A percentile compares a stretch with the other conserved stretches of the same genome.
Conservation (phyloP, 2,113 vertebrate species). For the Myiozetetes cayanensis region DNA sequence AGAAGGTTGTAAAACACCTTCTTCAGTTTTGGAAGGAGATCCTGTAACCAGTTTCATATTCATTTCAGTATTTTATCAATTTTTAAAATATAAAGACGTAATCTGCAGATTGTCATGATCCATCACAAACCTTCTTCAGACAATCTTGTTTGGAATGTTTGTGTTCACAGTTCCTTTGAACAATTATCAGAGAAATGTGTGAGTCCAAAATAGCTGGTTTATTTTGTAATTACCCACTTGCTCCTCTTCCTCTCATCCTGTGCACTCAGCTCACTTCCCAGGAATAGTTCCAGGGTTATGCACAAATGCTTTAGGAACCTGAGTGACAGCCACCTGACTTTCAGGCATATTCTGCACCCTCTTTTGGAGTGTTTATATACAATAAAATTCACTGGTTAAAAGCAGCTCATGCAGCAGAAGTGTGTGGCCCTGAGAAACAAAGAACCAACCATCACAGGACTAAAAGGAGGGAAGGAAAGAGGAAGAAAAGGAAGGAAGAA, state of each 20-base stretch:
- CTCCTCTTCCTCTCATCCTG: background rate
- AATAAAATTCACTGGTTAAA: background rate
- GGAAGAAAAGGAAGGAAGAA: no score
- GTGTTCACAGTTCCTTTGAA: background rate
- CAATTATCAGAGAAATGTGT: background rate
- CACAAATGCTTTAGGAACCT: background rate
- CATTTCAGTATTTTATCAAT: background rate
- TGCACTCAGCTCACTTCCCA: background rate
- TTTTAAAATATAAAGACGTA: fast-evolving
- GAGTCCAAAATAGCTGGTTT: background rate
- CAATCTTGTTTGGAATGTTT: background rate
- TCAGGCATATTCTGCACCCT: background rate
- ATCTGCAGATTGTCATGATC: background rate
- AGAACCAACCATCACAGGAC: background rate
- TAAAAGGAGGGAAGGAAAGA: background rate
- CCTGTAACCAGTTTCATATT: background rate
- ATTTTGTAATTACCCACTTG: background rate
- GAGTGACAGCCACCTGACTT: background rate
- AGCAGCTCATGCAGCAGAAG: background rate
- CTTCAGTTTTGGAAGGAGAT: background rate
- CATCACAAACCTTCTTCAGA: background rate
- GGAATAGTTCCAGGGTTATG: background rate
- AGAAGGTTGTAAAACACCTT: background rate
- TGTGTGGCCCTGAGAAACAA: background rate
- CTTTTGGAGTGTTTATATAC: background rate